Base-by-base conservation (phyloP, 2,888 invertebrate species). In the Stenchaetothrips biformis region DNA sequence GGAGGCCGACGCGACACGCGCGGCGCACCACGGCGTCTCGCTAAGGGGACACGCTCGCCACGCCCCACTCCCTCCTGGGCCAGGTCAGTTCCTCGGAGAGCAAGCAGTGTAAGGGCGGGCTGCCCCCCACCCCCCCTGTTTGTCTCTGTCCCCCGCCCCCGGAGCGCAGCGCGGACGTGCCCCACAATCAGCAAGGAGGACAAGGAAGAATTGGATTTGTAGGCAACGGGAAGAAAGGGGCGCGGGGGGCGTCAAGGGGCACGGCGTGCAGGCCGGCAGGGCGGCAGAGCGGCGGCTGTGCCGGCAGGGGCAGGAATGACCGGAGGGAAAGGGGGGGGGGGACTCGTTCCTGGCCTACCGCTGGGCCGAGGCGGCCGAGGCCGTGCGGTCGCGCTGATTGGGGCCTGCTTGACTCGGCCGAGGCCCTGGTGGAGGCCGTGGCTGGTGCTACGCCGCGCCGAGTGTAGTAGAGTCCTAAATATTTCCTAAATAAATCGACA, bases 81-180 rank as follows among this genome's bases (percentile, higher is more conserved):
- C 67, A 74, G 67, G 67, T 74, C 67, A 74, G 67, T 74, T 74
- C 67, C 67, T 74, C 67, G 2, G 67, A 74, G 67, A 74, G 67
- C 25, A 74, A 74, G 67, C 67, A 74, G 25, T 25, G 18, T 13
- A 53, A 25, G 53, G 8, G 53, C 53, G 25, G 67, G 67, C 25
- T 7, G 67, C 11, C 25, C 2, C 37, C 37, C 37, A 1, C 37
- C 4, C 4, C 37, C 37, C 25, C 67, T 21, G 21, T 67, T 67
- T 67, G n/a, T 21, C 67, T 25, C n/a, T 37, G 37, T 25, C 67
- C 2, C 67, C n/a, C 67, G 21, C 9, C 67, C 67, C n/a, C 21
- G 59, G 13, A 18, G 59, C 21, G 59, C 18, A 6, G 59, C 21
- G 67, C 21, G 67, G 67, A 74, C 67, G 67, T 74, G 67, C 67